Conservation (phyloP, 2,113 vertebrate species). For the Zosterops japonicus region DNA sequence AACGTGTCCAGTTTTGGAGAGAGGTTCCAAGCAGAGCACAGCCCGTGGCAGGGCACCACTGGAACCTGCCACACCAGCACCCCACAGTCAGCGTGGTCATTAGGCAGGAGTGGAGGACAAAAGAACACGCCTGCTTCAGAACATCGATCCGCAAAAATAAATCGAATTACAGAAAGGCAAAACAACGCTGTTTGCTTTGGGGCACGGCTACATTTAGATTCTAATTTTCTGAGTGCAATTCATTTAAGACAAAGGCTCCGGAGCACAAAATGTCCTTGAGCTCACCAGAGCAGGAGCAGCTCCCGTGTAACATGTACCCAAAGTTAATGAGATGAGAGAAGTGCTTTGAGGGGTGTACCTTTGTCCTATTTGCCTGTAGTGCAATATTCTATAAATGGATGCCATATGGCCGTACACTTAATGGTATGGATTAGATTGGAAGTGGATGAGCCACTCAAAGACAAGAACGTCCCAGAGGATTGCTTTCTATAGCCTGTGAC, state of each 20-base stretch:
- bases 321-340: constrained; percentile 44
- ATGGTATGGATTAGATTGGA: constrained; percentile 35
- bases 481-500: constrained; percentile 43
- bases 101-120: neutral
- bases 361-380: constrained; percentile 27
- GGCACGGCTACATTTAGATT: constrained; percentile 28
- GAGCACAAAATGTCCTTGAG: constrained; percentile 42
- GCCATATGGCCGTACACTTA: constrained; percentile 53
- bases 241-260: constrained; percentile 15
- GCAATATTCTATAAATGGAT: constrained; percentile 56
- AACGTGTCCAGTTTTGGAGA: accelerated
- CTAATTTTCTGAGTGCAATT: constrained; percentile 39
- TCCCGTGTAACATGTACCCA: neutral
- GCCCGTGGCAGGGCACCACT: neutral
- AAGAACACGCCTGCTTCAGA: neutral
- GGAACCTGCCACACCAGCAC: accelerated
- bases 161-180: constrained; percentile 42
- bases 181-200: constrained; percentile 42
- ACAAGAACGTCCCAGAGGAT: constrained; percentile 25
- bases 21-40: neutral
- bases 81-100: neutral
- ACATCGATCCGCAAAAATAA: constrained; percentile 41
- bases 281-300: neutral
- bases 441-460: constrained; percentile 56
- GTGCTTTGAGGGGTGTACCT: constrained; percentile 15